Evolutionary conservation across 2,888 invertebrate genomes (phyloP).

Genomic region (Apamea anceps): DNA sequence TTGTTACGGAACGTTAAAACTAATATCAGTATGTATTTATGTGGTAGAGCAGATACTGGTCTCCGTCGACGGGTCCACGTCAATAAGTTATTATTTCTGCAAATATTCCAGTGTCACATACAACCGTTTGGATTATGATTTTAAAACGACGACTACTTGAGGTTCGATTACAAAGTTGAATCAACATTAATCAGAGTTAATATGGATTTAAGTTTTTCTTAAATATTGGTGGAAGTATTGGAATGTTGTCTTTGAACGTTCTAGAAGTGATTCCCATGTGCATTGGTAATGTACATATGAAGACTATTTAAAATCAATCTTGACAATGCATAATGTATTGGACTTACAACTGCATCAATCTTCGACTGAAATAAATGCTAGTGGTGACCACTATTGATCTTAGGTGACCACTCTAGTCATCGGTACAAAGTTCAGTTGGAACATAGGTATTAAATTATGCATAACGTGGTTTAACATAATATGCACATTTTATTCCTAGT

Average conservation of each 20-base stretch:
- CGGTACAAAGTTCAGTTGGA: slow-evolving; percentile 51
- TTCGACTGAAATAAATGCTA: not conserved
- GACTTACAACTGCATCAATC: slow-evolving; percentile 4
- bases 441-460: slow-evolving; percentile 45
- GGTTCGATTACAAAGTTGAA: slow-evolving; percentile 52
- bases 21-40: slow-evolving; percentile 70
- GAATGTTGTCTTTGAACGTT: slow-evolving; percentile 37
- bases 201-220: slow-evolving; percentile 35
- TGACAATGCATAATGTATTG: slow-evolving; percentile 18
- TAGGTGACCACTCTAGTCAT: slow-evolving; percentile 25
- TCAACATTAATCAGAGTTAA: slow-evolving; percentile 49
- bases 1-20: slow-evolving; percentile 18
- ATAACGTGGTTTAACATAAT: slow-evolving; percentile 45
- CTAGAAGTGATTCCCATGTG: slow-evolving; percentile 20
- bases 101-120: slow-evolving; percentile 83
- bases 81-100: slow-evolving; percentile 83
- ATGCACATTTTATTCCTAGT: slow-evolving; percentile 50
- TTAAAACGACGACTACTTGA: slow-evolving; percentile 65
- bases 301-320: slow-evolving; percentile 35
- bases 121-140: slow-evolving; percentile 76
- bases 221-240: slow-evolving; percentile 38
- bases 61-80: slow-evolving; percentile 74
- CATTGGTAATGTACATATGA: slow-evolving; percentile 5
- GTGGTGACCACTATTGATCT: slow-evolving; percentile 2
- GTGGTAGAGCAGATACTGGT: slow-evolving; percentile 76